A percentile compares a stretch with the other conserved stretches of the same genome.
These are phyloP conservation scores for Abscondita cerata DNA, from an alignment of 2,888 invertebrate genomes.

Conservation along the genomic window DNA sequence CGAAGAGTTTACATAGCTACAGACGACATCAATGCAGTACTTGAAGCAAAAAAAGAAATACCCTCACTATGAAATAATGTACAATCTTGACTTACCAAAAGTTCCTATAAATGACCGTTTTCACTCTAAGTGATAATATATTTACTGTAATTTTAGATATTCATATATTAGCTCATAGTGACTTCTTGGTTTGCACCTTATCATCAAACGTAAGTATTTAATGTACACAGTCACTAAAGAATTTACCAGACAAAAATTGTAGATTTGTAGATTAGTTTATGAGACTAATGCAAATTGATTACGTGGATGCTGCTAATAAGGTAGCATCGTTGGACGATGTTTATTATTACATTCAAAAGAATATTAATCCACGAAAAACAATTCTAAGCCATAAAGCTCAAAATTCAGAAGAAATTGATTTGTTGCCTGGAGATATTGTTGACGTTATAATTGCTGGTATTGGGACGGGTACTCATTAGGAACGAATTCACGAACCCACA, in stretches of 20 bases:
- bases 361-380: background rate
- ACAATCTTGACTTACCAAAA: constrained; percentile 86
- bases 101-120: constrained; percentile 89
- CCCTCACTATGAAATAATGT: constrained; percentile 84
- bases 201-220: constrained; percentile 86
- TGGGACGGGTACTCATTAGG: constrained; percentile 3
- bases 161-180: constrained; percentile 85
- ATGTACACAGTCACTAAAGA: background rate
- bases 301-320: constrained; percentile 70
- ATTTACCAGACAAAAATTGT: background rate
- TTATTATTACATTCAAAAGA: constrained; percentile 78
- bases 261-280: constrained; percentile 1
- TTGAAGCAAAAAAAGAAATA: constrained; percentile 75
- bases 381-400: background rate
- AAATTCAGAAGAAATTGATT: background rate
- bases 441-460: background rate
- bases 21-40: constrained; percentile 71
- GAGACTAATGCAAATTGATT: constrained; percentile 83
- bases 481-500: background rate
- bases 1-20: constrained; percentile 69
- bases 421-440: background rate
- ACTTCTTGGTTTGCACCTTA: constrained; percentile 97
- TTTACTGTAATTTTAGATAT: constrained; percentile 93
- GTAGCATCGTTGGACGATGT: constrained; percentile 97
- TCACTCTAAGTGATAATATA: constrained; percentile 76